Base-by-base conservation (phyloP, 2,888 invertebrate genomes). In the Horisme vitalbata region DNA sequence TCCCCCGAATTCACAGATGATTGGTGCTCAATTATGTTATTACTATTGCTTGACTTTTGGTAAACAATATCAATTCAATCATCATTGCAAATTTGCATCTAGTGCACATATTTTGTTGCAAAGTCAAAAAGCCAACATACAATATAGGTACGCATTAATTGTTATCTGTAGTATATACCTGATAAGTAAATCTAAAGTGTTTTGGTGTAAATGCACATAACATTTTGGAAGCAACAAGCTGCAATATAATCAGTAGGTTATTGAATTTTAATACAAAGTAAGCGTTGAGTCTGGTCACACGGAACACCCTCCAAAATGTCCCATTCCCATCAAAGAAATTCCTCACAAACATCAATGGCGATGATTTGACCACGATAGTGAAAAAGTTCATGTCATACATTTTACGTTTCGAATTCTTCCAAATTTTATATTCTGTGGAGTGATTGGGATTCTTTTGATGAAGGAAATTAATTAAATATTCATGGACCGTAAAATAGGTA, bases 11-110 rank as follows among this genome's bases (percentile, higher is more conserved):
- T 13, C 13, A 14, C 59, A 58, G 52, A 57, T 57, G 56, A 59
- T 52, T 52, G 46, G 45, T 38, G 54, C 45, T 46, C 62, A 65
- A 68, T 71, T 63, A 61, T 54, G 47, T 48, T 53, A 55, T 66
- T 60, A 41, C 27, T 11, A 27, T 10, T 41, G 12, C 27, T 46
- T 20, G 26, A 39, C 31, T 18, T 28, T 36, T 9, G 18, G 9
- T 30, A 28, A n/a, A 21, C 38, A 28, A 18, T 27, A 27, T 34
- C 34, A 41, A 34, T 41, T 26, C 20, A 33, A 20, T 11, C 11
- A n/a, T 32, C 4, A 5, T 18, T 18, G 1, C 7, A 13, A 32
- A n/a, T n/a, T n/a, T n/a, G n/a, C n/a, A n/a, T n/a, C n/a, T n/a
- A n/a, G n/a, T n/a, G n/a, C n/a, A n/a, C n/a, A n/a, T n/a, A n/a